Evolutionary conservation across 2,797 vertebrate genomes (phyloP), one percentile per base, ranked within the genome.

Genomic region (Lindbergichthys nudifrons): DNA sequence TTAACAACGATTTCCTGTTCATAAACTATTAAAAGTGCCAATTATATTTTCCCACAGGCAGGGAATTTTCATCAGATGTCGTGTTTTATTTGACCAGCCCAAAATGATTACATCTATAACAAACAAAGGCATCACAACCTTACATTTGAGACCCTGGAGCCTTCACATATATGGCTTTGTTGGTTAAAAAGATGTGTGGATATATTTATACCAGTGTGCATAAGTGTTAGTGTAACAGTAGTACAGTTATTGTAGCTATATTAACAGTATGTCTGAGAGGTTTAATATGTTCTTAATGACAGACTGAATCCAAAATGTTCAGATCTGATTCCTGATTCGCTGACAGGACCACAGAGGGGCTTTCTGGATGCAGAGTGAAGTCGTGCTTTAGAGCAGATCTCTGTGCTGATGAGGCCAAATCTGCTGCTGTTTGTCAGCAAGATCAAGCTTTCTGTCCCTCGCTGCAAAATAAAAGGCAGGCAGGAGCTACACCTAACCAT

Each of bases 331-430:
- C n/a, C 57, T 10, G n/a, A 26, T 26, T 10, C 53, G 46, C 52
- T 65, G 74, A 52, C 39, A 30, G 30, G 19, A 51, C 0, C 8
- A 12, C 42, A 39, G 64, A 66, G 30, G 8, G 23, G 5, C 57
- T 36, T 65, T 56, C 15, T 26, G n/a, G n/a, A n/a, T n/a, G n/a
- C n/a, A n/a, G n/a, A n/a, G n/a, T 50, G 21, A 59, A 76, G 47
- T 42, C 64, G 60, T 59, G 66, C n/a, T 26, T 70, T 30, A 12
- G 70, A 61, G 70, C 80, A 68, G 77, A 71, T 76, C 68, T 73
- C 75, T 45, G 70, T 76, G 84, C 87, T 85, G 88, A 85, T 77
- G 30, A 65, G 52, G 51, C 63, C 45, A 16, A 69, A 63, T 39
- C n/a, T 64, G 43, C 71, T 76, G 58, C 62, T 74, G 51, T 46